Evolutionary conservation across 2,888 invertebrate species (phyloP), one percentile per base, ranked within the genome.

Genomic region (Apodemia zela): DNA sequence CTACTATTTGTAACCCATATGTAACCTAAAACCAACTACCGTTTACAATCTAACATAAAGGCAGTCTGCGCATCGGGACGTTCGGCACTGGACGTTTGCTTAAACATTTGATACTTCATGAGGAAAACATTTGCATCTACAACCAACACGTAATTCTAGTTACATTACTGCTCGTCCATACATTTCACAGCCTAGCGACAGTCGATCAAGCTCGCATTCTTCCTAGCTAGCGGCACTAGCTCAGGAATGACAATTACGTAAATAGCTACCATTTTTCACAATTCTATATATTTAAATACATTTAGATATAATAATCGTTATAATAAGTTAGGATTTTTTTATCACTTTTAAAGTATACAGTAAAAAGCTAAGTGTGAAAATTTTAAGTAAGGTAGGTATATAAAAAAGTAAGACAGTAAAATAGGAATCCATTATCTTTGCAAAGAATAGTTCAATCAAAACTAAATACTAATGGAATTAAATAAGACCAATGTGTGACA

Each of bases 171-270:
- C 78, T 82, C 75, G 77, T 75, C 84, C 81, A 79, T 81, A 79
- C 77, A 79, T 80, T 84, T 91, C 90, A 91, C 90, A 91, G 90
- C 90, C 90, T 86, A 84, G 74, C 89, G 83, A 84, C 84, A 89
- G 85, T 88, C 87, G 84, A 82, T 82, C 82, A 81, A 81, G 79
- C 85, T 85, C 83, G 84, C 86, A 84, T 83, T 83, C 83, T 75
- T 71, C 84, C 84, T 79, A 81, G 78, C 81, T 79, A 76, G 65
- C 74, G 77, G 10, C 8, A 29, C 54, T 35, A 59, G 78, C 82
- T 78, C 82, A 86, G 88, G 89, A 89, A 89, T 89, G 89, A 88
- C 79, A 77, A 72, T 77, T 72, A 76, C 73, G 67, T 78, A 78
- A 78, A 73, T 72, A 76, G 71, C 72, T 73, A 72, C 72, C 73